Conservation (phyloP, 2,113 vertebrate species). For the Podiceps cristatus region DNA sequence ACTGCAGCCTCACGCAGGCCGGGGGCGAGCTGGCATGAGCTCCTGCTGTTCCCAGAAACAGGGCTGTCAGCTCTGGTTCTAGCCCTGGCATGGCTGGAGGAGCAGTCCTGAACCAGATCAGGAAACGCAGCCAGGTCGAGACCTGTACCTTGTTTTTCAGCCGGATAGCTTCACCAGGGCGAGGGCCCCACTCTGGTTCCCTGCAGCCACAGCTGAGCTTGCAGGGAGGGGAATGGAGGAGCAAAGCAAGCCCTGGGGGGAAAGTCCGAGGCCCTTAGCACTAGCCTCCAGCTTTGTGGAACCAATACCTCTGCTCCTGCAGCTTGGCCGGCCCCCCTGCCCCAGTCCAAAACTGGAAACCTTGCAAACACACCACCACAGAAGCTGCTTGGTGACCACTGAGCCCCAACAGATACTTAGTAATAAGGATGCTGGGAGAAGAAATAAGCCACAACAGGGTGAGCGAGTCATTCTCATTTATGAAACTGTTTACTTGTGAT, state of each 20-base stretch:
- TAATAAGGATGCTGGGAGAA: not conserved
- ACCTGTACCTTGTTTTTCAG: not conserved
- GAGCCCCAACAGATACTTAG: not conserved
- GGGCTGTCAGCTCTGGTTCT: not conserved
- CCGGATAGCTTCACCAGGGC: not conserved
- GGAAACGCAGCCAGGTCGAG: rapidly evolving
- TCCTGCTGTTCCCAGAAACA: not conserved
- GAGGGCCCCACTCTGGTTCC: not conserved
- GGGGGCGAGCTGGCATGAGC: not conserved
- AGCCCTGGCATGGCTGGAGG: not conserved
- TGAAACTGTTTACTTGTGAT: not conserved
- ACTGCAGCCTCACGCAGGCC: not conserved
- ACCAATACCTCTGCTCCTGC: rapidly evolving
- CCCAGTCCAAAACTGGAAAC: not conserved
- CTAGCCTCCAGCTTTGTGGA: not conserved
- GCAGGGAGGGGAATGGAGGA: not conserved
- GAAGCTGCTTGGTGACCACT: not conserved
- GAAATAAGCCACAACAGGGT: not conserved
- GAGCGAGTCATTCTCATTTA: not conserved
- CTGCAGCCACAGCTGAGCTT: not conserved
- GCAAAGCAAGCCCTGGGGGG: not conserved
- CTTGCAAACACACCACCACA: not conserved
- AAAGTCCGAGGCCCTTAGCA: not conserved
- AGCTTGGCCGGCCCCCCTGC: not conserved
- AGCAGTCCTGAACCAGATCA: not conserved